phyloP scores from a whole-genome alignment of 2,888 invertebrate species.

The Drosophila helvetica region DNA sequence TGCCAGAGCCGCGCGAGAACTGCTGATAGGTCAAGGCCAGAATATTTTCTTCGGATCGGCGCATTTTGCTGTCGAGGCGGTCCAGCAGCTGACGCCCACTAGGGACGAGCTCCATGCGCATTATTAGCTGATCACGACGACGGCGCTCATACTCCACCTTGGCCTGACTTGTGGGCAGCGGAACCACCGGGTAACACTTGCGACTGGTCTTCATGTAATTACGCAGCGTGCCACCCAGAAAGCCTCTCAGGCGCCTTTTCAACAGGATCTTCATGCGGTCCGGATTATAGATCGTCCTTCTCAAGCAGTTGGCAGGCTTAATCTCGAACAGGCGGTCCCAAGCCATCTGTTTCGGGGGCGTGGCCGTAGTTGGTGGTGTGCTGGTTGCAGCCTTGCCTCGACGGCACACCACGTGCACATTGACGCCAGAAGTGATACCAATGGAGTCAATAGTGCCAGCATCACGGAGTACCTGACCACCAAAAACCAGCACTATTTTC shows the following conservation, averaged over 20 bases:
- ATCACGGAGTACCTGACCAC: conserved; percentile 55
- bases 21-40: conserved; percentile 52
- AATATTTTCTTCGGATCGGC: conserved; percentile 50
- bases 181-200: conserved; percentile 52
- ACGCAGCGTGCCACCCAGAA: conserved; percentile 39
- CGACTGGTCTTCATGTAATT: conserved; percentile 52
- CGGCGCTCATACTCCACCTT: conserved; percentile 54
- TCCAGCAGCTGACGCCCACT: conserved; percentile 39
- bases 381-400: background rate
- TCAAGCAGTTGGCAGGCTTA: conserved; percentile 1
- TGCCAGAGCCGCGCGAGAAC: rapidly evolving
- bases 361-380: background rate
- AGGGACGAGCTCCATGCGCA: conserved; percentile 58
- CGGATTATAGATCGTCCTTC: conserved; percentile 41
- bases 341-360: background rate
- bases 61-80: conserved; percentile 28
- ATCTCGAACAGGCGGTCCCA: background rate
- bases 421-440: conserved; percentile 63
- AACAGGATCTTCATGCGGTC: conserved; percentile 41
- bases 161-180: conserved; percentile 48
- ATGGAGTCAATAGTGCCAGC: conserved; percentile 59
- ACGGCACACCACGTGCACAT: conserved; percentile 60
- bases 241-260: conserved; percentile 23
- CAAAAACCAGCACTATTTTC: conserved; percentile 56
- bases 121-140: conserved; percentile 45